phyloP scores from a whole-genome alignment of 23 tunicate genomes.

The Botrylloides violaceus region DNA sequence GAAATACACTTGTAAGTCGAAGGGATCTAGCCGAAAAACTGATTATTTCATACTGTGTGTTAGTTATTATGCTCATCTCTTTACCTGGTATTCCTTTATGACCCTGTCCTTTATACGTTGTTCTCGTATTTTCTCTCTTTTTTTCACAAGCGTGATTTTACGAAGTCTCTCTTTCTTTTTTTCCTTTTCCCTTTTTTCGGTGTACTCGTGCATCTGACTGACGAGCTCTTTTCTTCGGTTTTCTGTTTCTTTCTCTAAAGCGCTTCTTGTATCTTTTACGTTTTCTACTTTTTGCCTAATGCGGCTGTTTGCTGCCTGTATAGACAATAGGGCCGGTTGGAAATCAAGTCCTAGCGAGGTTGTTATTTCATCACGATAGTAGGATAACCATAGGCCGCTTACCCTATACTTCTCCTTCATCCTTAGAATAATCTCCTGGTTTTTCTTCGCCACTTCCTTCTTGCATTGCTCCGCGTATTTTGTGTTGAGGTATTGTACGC shows the following conservation, averaged over 20 bases:
- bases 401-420: slow-evolving; percentile 34
- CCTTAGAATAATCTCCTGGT: background rate
- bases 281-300: slow-evolving; percentile 28
- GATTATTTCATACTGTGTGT: too few species aligned
- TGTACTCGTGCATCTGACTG: slow-evolving; percentile 15
- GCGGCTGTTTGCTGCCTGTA: slow-evolving; percentile 45
- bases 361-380: background rate
- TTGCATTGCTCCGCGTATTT: slow-evolving; percentile 40
- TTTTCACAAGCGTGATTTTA: slow-evolving; percentile 24
- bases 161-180: slow-evolving; percentile 36
- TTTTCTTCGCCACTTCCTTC: slow-evolving; percentile 18
- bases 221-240: slow-evolving; percentile 21
- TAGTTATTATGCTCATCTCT: too few species aligned
- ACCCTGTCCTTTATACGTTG: slow-evolving; percentile 16
- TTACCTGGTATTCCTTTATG: background rate
- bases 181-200: slow-evolving; percentile 14
- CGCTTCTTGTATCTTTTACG: slow-evolving; percentile 25
- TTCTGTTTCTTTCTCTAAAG: slow-evolving; percentile 28
- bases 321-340: too few species aligned
- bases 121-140: slow-evolving; percentile 36
- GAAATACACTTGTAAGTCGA: too few species aligned
- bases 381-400: background rate
- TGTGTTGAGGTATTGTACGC: slow-evolving; percentile 38
- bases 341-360: too few species aligned
- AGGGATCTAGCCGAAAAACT: too few species aligned